Base-by-base conservation (phyloP, 2,888 invertebrate species). In the Andricus quercusramuli region DNA sequence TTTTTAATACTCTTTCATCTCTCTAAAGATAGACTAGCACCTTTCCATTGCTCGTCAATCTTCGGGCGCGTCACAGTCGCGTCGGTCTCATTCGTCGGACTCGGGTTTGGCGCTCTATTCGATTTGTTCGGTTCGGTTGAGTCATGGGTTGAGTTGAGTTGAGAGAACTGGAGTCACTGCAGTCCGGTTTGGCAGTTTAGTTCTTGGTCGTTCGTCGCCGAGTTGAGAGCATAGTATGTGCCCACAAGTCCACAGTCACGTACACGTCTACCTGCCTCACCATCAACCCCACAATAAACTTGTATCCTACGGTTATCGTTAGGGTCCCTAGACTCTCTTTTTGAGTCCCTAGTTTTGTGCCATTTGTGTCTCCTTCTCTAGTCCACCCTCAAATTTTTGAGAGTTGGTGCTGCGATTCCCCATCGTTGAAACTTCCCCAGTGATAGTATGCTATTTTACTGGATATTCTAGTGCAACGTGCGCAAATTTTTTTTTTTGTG, bases 291-390 rank as follows among this genome's bases (percentile, higher is more conserved):
- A 89, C 83, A 88, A 90, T 87, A 90, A 90, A 87, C 89, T 90
- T 84, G 90, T 90, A 81, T 90, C 90, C 66, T 90, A 91, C 90
- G 92, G 91, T 86, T 91, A 92, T 88, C 91, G 92, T 89, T 92
- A 92, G 89, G 85, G 78, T 65, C 67, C 66, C 67, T 59, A 65
- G 67, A 76, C 62, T 62, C 68, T 44, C 37, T 15, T 6, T 70
- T 51, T 44, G 20, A 51, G n/a, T 25, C 20, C 41, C 32, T 22
- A 59, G n/a, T 6, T 65, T 51, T 29, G 78, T 65, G 62, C 65
- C 44, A 44, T 67, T 67, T 32, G 29, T 51, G 70, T 17, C 25
- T 51, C 20, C 17, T 25, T 56, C n/a, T 74, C 56, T 74, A 56
- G 74, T 74, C 37, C 47, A 70, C 29, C 51, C 56, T 56, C 74